Evolutionary conservation across 2,888 invertebrate species (phyloP), one percentile per base, ranked within the genome.

Genomic region (Eremobia ochroleuca): DNA sequence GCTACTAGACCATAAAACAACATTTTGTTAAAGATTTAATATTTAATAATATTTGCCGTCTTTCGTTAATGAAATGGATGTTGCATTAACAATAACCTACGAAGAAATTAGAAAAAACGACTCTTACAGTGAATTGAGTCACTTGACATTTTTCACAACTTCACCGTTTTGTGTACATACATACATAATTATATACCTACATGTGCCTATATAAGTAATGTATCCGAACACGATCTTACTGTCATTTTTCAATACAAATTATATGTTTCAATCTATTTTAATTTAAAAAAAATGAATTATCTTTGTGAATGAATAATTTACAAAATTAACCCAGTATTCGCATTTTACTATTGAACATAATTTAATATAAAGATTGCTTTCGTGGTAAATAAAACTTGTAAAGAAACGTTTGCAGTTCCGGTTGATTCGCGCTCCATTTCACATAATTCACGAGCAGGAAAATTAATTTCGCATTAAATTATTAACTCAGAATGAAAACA

Each of bases 381-480:
- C 65, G 74, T 86, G 34, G 28, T 40, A 66, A 66, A 49, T 49
- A 28, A 25, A 6, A 40, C 73, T 0, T 84, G n/a, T 15, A 61
- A 78, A 34, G 84, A 74, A 88, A 78, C 70, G 67, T 59, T 15
- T 11, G 31, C 11, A 58, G 69, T 82, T 87, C 87, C 87, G 87
- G 87, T 82, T 79, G 4, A 1, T 25, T 5, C 31, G 28, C 61
- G 58, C 40, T 87, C 69, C 88, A n/a, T 79, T 87, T 59, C 71
- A 70, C 76, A 11, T 11, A n/a, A 11, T 25, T 18, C 21, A 34
- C 4, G 0, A 31, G 2, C 21, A 21, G 3, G 13, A n/a, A 66
- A 11, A 4, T 1, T 15, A 28, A 66, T 62, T 69, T 28, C 28
- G 2, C 0, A 0, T 37, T 49, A 11, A 11, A 43, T 40, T 58